Percentiles rank a stretch among this genome's conserved stretches.
Conservation (phyloP, 2,113 vertebrate genomes). For the Neogobius melanostomus region DNA sequence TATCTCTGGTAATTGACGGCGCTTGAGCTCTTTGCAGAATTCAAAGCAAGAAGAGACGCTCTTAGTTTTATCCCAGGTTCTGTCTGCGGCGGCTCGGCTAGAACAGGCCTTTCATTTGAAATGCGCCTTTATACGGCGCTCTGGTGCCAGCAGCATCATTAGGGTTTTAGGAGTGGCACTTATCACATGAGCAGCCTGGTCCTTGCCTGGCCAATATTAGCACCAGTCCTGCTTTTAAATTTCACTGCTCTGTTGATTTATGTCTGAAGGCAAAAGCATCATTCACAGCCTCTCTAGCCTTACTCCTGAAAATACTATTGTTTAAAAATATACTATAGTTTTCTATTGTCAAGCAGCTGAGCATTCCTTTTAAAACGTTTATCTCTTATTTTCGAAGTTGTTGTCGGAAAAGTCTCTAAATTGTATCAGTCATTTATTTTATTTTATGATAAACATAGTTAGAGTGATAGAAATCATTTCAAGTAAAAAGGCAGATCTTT, state of each 20-base stretch:
- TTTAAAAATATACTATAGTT: too few relatives aligned
- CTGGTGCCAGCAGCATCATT: constrained; percentile 66
- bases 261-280: not conserved
- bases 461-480: not conserved
- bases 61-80: constrained; percentile 37
- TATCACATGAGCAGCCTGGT: constrained; percentile 63
- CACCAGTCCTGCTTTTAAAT: constrained; percentile 35
- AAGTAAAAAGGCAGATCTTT: too few relatives aligned
- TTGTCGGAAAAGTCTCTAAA: not conserved
- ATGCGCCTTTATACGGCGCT: constrained; percentile 50
- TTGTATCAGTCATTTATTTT: not conserved
- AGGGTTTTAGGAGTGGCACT: constrained; percentile 70
- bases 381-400: too few relatives aligned
- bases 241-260: constrained; percentile 47
- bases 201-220: constrained; percentile 55
- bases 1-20: constrained; percentile 64
- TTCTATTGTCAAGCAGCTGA: too few relatives aligned
- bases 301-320: too few relatives aligned
- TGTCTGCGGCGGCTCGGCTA: constrained; percentile 30
- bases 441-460: not conserved
- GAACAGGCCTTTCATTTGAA: constrained; percentile 56
- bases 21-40: constrained; percentile 45
- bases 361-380: too few relatives aligned
- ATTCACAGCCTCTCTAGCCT: too few relatives aligned
- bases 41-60: constrained; percentile 56